Evolutionary conservation across 2,888 invertebrate species (phyloP).

Genomic region (Zaprionus lineosus): DNA sequence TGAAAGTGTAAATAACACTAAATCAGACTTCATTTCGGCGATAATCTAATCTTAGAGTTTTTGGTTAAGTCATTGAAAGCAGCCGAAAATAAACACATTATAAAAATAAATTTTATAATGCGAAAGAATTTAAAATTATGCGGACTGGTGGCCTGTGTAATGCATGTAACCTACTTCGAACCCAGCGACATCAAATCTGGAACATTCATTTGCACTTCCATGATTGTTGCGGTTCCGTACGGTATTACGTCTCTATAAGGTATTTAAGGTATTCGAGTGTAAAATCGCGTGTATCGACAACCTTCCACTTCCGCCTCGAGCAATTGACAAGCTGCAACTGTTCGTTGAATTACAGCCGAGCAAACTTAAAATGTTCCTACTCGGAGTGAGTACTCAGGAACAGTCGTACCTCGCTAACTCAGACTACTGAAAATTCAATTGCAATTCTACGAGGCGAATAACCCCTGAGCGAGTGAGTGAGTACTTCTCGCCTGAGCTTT

Average conservation of each 20-base stretch:
- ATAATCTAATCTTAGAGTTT: too few relatives aligned
- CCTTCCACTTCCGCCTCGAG: slow-evolving; percentile 47
- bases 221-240: slow-evolving; percentile 9
- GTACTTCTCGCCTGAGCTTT: too few relatives aligned
- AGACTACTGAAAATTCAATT: too few relatives aligned
- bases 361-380: slow-evolving; percentile 12
- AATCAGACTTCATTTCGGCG: too few relatives aligned
- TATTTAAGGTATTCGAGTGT: background rate
- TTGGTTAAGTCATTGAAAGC: too few relatives aligned
- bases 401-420: slow-evolving; percentile 15
- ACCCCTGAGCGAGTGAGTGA: too few relatives aligned
- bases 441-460: too few relatives aligned
- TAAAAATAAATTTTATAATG: background rate
- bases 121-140: slow-evolving; percentile 1
- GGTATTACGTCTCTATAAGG: background rate
- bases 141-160: background rate
- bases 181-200: slow-evolving; percentile 54
- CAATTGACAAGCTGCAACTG: slow-evolving; percentile 59
- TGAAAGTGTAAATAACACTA: background rate
- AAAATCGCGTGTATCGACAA: background rate
- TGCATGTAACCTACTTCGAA: slow-evolving; percentile 51
- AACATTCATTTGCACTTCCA: slow-evolving; percentile 52
- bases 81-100: too few relatives aligned
- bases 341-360: slow-evolving; percentile 23
- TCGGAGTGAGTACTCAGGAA: slow-evolving; percentile 6